A percentile compares a stretch with the other conserved stretches of the same genome.
phyloP scores from a whole-genome alignment of 2,888 invertebrate species.

The Strigamia maritima region DNA sequence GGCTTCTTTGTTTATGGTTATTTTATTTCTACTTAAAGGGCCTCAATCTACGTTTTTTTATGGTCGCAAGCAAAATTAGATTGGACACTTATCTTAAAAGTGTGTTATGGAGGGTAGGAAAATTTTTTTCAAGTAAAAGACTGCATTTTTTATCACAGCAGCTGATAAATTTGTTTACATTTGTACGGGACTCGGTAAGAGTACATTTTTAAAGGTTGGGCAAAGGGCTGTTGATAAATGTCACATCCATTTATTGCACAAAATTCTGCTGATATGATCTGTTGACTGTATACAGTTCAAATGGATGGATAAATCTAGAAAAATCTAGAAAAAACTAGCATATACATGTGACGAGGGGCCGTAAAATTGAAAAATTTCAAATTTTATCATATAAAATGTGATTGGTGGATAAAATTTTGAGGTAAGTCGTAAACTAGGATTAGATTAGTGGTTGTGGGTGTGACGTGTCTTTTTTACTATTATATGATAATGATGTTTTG shows the following conservation, averaged over 20 bases:
- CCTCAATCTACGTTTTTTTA: not conserved
- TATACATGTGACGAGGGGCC: not conserved
- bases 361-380: no score
- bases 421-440: no score
- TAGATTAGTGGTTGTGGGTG: no score
- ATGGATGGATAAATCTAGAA: slow-evolving; percentile 2
- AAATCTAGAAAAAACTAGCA: slow-evolving; percentile 7
- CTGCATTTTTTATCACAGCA: not conserved
- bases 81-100: not conserved
- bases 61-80: not conserved
- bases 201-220: slow-evolving; percentile 12
- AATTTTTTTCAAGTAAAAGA: not conserved
- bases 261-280: slow-evolving; percentile 18
- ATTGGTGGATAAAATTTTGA: no score
- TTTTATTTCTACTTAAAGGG: slow-evolving; percentile 28
- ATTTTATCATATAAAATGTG: no score
- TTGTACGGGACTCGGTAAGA: not conserved
- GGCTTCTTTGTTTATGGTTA: slow-evolving; percentile 8
- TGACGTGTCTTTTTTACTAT: not conserved
- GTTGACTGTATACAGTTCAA: slow-evolving; percentile 6
- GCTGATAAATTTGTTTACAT: slow-evolving; percentile 22
- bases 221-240: slow-evolving; percentile 12
- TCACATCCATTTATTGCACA: slow-evolving; percentile 30
- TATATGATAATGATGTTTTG: not conserved
- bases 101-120: not conserved